Base-by-base conservation (phyloP, 2,888 invertebrate genomes). In the Macropis europaea region DNA sequence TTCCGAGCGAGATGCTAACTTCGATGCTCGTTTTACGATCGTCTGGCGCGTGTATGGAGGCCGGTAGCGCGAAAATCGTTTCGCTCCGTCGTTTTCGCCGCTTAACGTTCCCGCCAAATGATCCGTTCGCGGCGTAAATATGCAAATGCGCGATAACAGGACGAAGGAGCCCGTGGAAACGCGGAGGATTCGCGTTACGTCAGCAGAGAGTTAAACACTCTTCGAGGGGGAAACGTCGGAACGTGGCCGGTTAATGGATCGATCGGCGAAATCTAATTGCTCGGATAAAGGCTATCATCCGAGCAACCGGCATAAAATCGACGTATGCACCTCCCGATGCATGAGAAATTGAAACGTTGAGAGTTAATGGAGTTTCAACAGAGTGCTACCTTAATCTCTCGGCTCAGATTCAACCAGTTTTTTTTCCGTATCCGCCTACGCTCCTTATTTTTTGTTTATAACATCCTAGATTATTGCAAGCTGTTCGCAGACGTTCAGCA, bases 71-170 rank as follows among this genome's bases (percentile, higher is more conserved):
- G 66, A 66, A 53, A 61, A 66, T 53, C 7, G 17, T 40, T 42
- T n/a, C 28, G 28, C 28, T 3, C 3, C 13, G 45, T 9, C 9
- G 45, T 48, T 19, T 53, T n/a, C 26, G 53, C 13, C 3, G n/a
- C 13, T 38, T 22, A 42, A 42, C 28, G 52, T 47, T 28, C 2
- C 11, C 32, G 30, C n/a, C n/a, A 15, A 43, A 43, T 45, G 52
- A 19, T 67, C 54, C 26, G n/a, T n/a, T n/a, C n/a, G 17, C 36
- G 28, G 32, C 32, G 17, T 22, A 54, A 56, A 47, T 50, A 63
- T 68, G 63, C 68, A 68, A 63, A 68, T 56, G 36, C 28, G 19
- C n/a, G 68, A 68, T 68, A 63, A 68, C n/a, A n/a, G n/a, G 64
- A 59, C 63, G 11, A 40, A 48, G 56, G 28, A 32, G 53, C 17